These are phyloP conservation scores for Neria commutata DNA, from an alignment of 2,888 invertebrate species.

Conservation along the genomic window DNA sequence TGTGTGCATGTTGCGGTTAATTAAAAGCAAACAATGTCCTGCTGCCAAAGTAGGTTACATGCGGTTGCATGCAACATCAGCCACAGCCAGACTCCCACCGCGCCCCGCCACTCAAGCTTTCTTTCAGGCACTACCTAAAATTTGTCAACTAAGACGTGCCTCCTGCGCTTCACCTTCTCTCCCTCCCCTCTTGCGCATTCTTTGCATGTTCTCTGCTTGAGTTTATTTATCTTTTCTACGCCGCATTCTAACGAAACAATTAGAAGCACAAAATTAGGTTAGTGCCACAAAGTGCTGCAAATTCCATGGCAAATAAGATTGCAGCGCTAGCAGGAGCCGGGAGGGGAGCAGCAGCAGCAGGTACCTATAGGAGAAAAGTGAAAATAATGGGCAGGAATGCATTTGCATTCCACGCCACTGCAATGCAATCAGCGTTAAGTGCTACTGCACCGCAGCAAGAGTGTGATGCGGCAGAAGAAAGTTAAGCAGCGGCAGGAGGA, in stretches of 20 bases:
- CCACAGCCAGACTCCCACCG: background rate
- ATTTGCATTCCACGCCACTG: constrained; percentile 17
- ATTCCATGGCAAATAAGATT: constrained; percentile 44
- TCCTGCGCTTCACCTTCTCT: constrained; percentile 6
- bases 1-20: constrained; percentile 47
- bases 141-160: no score
- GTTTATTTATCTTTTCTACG: constrained; percentile 36
- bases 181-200: constrained; percentile 20
- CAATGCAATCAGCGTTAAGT: constrained; percentile 50
- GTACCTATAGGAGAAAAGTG: background rate
- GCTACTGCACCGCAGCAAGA: constrained; percentile 36
- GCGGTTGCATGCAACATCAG: constrained; percentile 24
- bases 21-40: constrained; percentile 54
- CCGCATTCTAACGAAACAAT: constrained; percentile 51
- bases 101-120: background rate
- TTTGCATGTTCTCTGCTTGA: background rate
- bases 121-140: no score
- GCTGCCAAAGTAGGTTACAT: constrained; percentile 48
- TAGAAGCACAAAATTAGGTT: constrained; percentile 54
- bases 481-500: constrained; percentile 15
- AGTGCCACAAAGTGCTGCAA: constrained; percentile 48
- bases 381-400: constrained; percentile 2
- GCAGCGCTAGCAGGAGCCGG: constrained; percentile 19
- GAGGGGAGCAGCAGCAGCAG: constrained; percentile 8
- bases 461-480: constrained; percentile 21